These are phyloP conservation scores for Tridacna crocea DNA, from an alignment of 2,888 invertebrate species.

Conservation along the genomic window DNA sequence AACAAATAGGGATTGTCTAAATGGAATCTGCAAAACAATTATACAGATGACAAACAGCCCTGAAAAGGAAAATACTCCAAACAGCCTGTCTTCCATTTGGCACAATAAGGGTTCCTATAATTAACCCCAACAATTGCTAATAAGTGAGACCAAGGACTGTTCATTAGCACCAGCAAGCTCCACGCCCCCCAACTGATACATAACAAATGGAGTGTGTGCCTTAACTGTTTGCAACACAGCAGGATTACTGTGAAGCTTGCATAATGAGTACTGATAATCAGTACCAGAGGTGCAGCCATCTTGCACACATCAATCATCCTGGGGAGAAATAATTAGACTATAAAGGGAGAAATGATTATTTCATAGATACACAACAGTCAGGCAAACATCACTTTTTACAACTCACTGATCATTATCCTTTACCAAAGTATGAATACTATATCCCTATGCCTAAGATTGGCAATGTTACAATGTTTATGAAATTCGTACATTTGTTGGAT, in stretches of 20 bases:
- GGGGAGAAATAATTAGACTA: background rate
- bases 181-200: background rate
- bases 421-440: too few relatives aligned
- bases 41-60: too few relatives aligned
- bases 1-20: too few relatives aligned
- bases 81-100: too few relatives aligned
- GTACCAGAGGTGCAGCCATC: slow-evolving; percentile 2
- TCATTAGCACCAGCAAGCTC: background rate
- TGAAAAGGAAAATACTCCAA: too few relatives aligned
- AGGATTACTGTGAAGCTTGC: slow-evolving; percentile 10
- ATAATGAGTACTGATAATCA: slow-evolving; percentile 19
- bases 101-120: too few relatives aligned
- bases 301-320: slow-evolving; percentile 5
- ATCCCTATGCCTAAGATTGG: too few relatives aligned
- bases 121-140: too few relatives aligned
- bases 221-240: background rate
- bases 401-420: background rate
- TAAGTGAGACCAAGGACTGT: too few relatives aligned
- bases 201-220: slow-evolving; percentile 23
- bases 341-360: slow-evolving; percentile 11
- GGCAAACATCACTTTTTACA: background rate
- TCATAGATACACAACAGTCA: background rate
- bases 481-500: too few relatives aligned
- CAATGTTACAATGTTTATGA: too few relatives aligned
- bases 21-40: too few relatives aligned